Percentiles rank a stretch among this genome's conserved stretches.
Evolutionary conservation across 2,113 vertebrate genomes (phyloP).

Genomic region (Ammospiza nelsoni): DNA sequence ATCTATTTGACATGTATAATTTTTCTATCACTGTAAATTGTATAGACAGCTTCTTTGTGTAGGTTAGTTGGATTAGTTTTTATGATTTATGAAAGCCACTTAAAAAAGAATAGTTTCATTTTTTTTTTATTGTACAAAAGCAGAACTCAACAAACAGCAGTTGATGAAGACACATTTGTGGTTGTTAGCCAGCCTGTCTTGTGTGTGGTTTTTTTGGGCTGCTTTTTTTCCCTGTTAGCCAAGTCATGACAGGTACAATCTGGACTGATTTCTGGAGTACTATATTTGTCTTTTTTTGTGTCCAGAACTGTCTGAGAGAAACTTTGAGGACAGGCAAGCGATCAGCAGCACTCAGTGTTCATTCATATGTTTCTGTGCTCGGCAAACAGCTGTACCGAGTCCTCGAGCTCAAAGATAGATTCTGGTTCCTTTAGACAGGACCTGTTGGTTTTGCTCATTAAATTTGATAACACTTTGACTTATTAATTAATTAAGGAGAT

Average conservation of each 20-base stretch:
- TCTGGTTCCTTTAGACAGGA: background rate
- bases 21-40: constrained; percentile 49
- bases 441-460: background rate
- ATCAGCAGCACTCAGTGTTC: background rate
- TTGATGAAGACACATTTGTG: constrained; percentile 37
- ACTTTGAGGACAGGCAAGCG: background rate
- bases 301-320: constrained; percentile 13
- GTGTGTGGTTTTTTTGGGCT: background rate
- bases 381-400: background rate
- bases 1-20: constrained; percentile 40
- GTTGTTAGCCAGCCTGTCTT: constrained; percentile 45
- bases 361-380: background rate
- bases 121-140: background rate
- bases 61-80: constrained; percentile 66
- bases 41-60: constrained; percentile 36
- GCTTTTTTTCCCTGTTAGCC: constrained; percentile 31
- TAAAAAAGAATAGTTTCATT: constrained; percentile 17
- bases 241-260: constrained; percentile 63
- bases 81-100: constrained; percentile 56
- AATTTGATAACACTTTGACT: background rate
- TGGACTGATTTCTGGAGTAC: constrained; percentile 27
- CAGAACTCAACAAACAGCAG: constrained; percentile 1
- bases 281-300: constrained; percentile 47
- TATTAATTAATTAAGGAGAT: background rate
- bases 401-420: background rate